Evolutionary conservation across 2,797 vertebrate species (phyloP).

Genomic region (Aphelocoma californica): DNA sequence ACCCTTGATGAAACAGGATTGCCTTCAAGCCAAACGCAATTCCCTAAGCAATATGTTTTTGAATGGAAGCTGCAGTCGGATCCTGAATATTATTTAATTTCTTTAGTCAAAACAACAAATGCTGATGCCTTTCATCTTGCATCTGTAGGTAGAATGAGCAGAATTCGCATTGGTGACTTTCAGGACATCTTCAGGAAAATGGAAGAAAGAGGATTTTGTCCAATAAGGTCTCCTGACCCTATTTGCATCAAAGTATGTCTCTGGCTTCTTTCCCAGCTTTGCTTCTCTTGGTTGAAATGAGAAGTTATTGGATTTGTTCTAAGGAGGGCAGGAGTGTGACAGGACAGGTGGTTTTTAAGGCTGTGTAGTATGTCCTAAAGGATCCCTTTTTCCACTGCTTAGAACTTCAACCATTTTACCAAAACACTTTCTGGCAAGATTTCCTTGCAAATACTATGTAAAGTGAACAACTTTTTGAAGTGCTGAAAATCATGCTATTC

Average conservation of each 20-base stretch:
- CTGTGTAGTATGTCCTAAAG: not conserved
- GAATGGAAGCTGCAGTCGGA: not conserved
- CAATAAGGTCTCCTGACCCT: not conserved
- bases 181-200: not conserved
- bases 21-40: not conserved
- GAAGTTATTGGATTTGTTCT: constrained; percentile 26
- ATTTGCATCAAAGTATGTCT: not conserved
- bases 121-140: not conserved
- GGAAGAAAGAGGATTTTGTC: not conserved
- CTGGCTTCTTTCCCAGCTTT: constrained; percentile 7
- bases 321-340: not conserved
- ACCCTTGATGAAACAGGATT: constrained; percentile 10
- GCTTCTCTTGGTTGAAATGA: constrained; percentile 31
- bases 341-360: not conserved
- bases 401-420: not conserved
- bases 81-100: constrained; percentile 38
- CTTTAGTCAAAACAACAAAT: not conserved
- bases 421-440: not conserved
- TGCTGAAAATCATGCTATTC: not conserved
- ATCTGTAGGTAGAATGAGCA: not conserved
- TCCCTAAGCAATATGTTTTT: constrained; percentile 11
- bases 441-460: not conserved
- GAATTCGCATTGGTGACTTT: not conserved
- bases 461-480: constrained; percentile 1
- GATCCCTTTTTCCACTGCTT: not conserved